phyloP scores from a whole-genome alignment of 2,797 vertebrate species.

The Molossus molossus region DNA sequence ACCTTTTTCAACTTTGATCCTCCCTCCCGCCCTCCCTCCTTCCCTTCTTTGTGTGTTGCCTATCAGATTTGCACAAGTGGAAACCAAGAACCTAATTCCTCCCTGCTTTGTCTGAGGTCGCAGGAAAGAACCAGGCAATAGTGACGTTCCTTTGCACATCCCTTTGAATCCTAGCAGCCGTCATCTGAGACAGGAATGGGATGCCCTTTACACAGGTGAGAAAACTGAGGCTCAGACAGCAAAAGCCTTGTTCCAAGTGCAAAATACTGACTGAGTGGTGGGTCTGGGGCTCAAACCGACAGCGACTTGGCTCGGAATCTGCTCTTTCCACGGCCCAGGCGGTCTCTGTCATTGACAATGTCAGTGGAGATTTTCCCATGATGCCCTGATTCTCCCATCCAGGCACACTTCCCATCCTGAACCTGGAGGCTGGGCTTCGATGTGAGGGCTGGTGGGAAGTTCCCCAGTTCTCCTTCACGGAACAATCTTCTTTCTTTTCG shows the following conservation, averaged over 20 bases:
- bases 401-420: background rate
- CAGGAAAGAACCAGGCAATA: background rate
- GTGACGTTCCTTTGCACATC: background rate
- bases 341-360: background rate
- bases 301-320: background rate
- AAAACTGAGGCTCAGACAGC: background rate
- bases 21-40: too few relatives aligned
- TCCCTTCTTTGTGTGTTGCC: background rate
- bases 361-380: background rate
- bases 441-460: background rate
- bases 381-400: background rate
- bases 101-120: background rate
- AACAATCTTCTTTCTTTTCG: background rate
- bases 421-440: background rate
- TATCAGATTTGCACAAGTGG: background rate
- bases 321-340: background rate
- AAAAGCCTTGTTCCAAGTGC: background rate
- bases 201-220: background rate
- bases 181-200: accelerated
- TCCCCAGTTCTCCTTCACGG: background rate
- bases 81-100: background rate
- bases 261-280: too few relatives aligned
- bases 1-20: background rate
- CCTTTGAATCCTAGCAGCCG: background rate
- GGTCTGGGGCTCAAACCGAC: background rate